Conservation (phyloP, 92 coral and sea anemone species). For the Phymanthus crucifer region DNA sequence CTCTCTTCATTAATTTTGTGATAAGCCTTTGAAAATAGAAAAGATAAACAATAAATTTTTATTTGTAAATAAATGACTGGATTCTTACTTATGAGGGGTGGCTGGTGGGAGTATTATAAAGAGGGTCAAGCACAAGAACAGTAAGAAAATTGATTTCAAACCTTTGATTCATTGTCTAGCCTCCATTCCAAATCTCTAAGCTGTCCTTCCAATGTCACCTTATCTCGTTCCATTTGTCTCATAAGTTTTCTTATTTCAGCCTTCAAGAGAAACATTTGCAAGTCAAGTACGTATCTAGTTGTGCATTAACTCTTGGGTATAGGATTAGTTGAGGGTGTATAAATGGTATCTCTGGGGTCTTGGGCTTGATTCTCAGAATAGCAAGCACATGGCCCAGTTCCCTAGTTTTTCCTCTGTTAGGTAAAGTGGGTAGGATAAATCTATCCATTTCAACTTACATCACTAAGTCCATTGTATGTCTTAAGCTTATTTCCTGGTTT, state of each 20-base stretch:
- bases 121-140: neutral
- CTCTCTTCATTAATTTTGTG: slow-evolving; percentile 88
- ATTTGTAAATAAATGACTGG: too few relatives aligned
- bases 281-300: too few relatives aligned
- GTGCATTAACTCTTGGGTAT: too few relatives aligned
- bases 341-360: too few relatives aligned
- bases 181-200: slow-evolving; percentile 97
- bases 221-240: slow-evolving; percentile 91
- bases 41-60: neutral
- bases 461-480: slow-evolving; percentile 85
- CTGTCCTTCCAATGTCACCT: slow-evolving; percentile 85
- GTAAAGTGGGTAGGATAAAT: too few relatives aligned
- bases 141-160: slow-evolving; percentile 8
- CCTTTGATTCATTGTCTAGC: slow-evolving; percentile 96
- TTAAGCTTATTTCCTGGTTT: slow-evolving; percentile 68
- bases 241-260: slow-evolving; percentile 89
- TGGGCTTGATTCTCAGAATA: too few relatives aligned
- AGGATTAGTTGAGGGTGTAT: too few relatives aligned
- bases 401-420: too few relatives aligned
- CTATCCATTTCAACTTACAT: slow-evolving; percentile 58
- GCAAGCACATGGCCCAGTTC: too few relatives aligned
- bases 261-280: slow-evolving; percentile 26
- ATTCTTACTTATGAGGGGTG: too few relatives aligned
- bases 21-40: slow-evolving; percentile 63
- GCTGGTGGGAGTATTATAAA: neutral